These are phyloP conservation scores for Sericinus montela DNA, from an alignment of 2,888 invertebrate species.

Conservation along the genomic window DNA sequence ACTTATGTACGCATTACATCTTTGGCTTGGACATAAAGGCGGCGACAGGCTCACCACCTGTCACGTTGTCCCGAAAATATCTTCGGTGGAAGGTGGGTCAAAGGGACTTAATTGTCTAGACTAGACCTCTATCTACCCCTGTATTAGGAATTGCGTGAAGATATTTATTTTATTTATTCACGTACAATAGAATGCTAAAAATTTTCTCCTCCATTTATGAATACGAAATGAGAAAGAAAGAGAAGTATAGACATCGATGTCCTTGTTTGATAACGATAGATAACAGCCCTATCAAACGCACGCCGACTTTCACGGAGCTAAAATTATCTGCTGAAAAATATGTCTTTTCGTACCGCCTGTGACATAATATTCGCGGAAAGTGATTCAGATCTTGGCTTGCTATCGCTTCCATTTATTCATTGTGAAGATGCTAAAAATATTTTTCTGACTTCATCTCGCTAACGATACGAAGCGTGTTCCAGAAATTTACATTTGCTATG, in stretches of 20 bases:
- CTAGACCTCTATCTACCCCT: too few relatives aligned
- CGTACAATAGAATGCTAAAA: too few relatives aligned
- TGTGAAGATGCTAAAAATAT: constrained; percentile 9
- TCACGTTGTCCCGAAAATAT: too few relatives aligned
- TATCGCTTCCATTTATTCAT: constrained; percentile 16
- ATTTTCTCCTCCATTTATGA: neutral
- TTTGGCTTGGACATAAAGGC: too few relatives aligned
- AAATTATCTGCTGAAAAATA: constrained; percentile 19
- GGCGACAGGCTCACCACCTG: too few relatives aligned
- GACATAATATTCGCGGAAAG: constrained; percentile 20
- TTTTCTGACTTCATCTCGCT: neutral
- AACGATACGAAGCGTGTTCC: too few relatives aligned
- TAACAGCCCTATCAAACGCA: neutral
- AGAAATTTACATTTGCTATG: too few relatives aligned
- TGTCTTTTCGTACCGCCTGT: neutral
- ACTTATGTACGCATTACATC: too few relatives aligned
- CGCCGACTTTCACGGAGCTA: constrained; percentile 20
- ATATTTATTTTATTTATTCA: too few relatives aligned
- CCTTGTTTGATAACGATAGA: constrained; percentile 1
- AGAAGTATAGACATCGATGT: constrained; percentile 1
- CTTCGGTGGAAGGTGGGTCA: too few relatives aligned
- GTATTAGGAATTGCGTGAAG: too few relatives aligned
- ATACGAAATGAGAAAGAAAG: neutral
- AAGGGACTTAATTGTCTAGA: too few relatives aligned
- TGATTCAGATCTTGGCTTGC: constrained; percentile 34